Evolutionary conservation across 2,888 invertebrate genomes (phyloP), one percentile per base, ranked within the genome.

Genomic region (Cerastis leucographa): DNA sequence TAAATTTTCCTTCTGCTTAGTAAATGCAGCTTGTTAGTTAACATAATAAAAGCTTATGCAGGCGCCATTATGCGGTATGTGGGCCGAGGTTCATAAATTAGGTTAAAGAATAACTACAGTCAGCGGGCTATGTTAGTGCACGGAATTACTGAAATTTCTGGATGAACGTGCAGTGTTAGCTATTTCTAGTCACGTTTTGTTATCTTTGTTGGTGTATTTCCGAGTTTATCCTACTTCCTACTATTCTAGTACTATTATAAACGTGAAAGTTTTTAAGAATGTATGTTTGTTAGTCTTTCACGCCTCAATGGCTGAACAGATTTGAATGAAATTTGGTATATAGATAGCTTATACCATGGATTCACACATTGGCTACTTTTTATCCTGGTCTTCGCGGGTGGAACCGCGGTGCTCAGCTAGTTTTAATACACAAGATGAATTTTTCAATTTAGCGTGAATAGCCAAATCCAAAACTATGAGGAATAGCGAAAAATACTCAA

Each of bases 1-100:
- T 42, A 64, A 7, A n/a, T 42, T 8, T 62, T 6, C 12, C 4
- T 66, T 29, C 6, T 3, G n/a, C 1, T n/a, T 2, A 42, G 17
- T 19, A 25, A 22, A 73, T 42, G n/a, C 19, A 54, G 25, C 44
- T 40, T 17, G 7, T 46, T 49, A 19, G 35, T 14, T 44, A 35
- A 25, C 22, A 51, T 44, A 44, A 44, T 61, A 44, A 35, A 69
- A 79, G 25, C 35, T 56, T 29, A 42, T 49, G 8, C 8, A 51
- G 42, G 35, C 44, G 12, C 12, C 40, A 77, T 70, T 62, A 44
- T 51, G 51, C 71, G 54, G 71, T 49, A 72, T 59, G 22, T 65
- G 19, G 78, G 80, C n/a, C 65, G 49, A 35, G 25, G 44, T 9
- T n/a, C 11, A 3, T 25, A 59, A 78, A 78, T 80, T 80, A 56